These are phyloP conservation scores for Calliscelio sp. DNA, from an alignment of 2,888 invertebrate genomes.

Conservation along the genomic window DNA sequence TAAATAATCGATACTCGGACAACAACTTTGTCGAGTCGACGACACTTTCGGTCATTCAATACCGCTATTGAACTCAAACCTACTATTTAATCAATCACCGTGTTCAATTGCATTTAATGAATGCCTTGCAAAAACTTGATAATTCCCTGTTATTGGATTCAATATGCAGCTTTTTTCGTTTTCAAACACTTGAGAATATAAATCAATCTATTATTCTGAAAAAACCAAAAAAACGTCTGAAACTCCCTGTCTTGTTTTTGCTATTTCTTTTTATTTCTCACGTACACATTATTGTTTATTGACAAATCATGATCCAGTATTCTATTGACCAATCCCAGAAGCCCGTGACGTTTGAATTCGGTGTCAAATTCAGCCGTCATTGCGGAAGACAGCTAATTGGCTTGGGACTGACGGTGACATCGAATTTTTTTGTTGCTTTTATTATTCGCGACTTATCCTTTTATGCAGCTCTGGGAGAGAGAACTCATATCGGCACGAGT, in stretches of 20 bases:
- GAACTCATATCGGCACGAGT: constrained; percentile 50
- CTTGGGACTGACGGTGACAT: no score
- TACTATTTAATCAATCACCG: constrained; percentile 43
- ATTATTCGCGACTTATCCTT: constrained; percentile 38
- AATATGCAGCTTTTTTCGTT: no score
- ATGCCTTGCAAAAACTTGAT: background rate
- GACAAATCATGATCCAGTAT: constrained; percentile 4
- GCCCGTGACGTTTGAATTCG: background rate
- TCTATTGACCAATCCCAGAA: constrained; percentile 3
- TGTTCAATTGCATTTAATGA: constrained; percentile 40
- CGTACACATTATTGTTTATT: constrained; percentile 14
- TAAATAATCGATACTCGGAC: constrained; percentile 54
- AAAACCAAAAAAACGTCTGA: no score
- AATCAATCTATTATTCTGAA: no score
- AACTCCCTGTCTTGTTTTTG: no score
- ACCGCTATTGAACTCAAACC: constrained; percentile 42
- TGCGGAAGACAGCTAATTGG: background rate
- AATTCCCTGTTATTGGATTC: no score
- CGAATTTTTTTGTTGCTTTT: no score
- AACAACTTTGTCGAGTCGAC: constrained; percentile 40
- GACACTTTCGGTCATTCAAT: constrained; percentile 49
- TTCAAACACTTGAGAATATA: no score
- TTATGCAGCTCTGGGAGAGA: constrained; percentile 36
- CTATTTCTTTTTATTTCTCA: no score
- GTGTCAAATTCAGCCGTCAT: background rate